Percentiles rank a stretch among this genome's conserved stretches.
phyloP scores from a whole-genome alignment of 2,797 vertebrate genomes.

The Xiphophorus birchmanni region DNA sequence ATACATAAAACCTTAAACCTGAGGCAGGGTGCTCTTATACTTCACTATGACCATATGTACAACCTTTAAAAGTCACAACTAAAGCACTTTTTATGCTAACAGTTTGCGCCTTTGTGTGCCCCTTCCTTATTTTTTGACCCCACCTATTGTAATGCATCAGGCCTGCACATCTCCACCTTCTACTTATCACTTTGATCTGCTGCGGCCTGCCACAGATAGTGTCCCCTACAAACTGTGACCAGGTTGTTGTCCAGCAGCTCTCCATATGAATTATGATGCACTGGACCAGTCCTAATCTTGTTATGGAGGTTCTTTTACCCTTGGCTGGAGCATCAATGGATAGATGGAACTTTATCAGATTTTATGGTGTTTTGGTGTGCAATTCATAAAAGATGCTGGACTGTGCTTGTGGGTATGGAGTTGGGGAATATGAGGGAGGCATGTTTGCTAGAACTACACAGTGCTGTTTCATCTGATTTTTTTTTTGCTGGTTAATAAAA shows the following conservation, averaged over 20 bases:
- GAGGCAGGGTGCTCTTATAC: neutral
- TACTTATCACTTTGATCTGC: constrained; percentile 31
- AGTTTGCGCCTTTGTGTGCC: neutral
- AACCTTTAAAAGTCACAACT: neutral
- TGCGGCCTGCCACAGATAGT: constrained; percentile 61
- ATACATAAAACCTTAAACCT: neutral
- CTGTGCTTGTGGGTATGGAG: constrained; percentile 25
- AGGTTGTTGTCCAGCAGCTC: constrained; percentile 63
- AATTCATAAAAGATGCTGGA: constrained; percentile 72
- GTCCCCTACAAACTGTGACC: constrained; percentile 70
- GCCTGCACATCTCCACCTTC: neutral
- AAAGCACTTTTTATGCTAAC: constrained; percentile 1
- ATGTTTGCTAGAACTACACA: constrained; percentile 23
- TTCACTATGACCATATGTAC: neutral
- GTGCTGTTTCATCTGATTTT: constrained; percentile 16
- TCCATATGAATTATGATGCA: constrained; percentile 79
- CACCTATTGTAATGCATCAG: constrained; percentile 7
- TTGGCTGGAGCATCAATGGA: constrained; percentile 75
- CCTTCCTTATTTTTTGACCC: constrained; percentile 21
- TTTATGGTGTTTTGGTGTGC: constrained; percentile 71
- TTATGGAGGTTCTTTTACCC: constrained; percentile 81
- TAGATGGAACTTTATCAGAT: constrained; percentile 80
- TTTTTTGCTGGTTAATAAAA: constrained; percentile 32
- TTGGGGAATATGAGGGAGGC: constrained; percentile 31
- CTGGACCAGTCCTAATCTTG: constrained; percentile 80